Evolutionary conservation across 2,113 vertebrate species (phyloP), one percentile per base, ranked within the genome.

Genomic region (Lophochroa leadbeateri): DNA sequence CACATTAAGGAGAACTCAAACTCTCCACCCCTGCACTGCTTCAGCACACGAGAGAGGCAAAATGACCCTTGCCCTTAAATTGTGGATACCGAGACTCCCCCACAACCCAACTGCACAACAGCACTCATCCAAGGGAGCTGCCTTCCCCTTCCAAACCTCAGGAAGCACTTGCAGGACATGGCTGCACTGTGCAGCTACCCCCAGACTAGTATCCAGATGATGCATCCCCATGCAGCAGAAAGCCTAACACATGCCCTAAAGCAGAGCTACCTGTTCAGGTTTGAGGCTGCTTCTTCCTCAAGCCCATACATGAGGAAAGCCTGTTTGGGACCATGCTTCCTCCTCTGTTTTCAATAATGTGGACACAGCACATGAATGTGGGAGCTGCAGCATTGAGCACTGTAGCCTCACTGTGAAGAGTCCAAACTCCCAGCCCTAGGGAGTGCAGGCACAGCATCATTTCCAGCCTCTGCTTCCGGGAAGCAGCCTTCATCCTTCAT

Each of bases 381-480:
- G 39, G 47, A 83, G 6, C 9, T 55, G 10, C 28, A 63, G n/a
- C 1, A 1, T 11, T 25, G 57, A 81, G 8, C 24, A 41, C 33
- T 11, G 2, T 0, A 31, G 21, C 11, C 53, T 39, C 31, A 10
- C 21, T 60, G 58, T 37, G 29, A 31, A 39, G 23, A 3, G 9
- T 17, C 23, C 31, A n/a, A 68, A 57, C 1, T 7, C 29, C 33
- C n/a, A 76, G 55, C 17, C 7, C 6, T 1, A 13, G 46, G 25
- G 88, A 67, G 4, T 2, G 21, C 29, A 89, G 37, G 25, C 31
- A 23, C 35, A 91, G 80, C 20, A 60, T 16, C 39, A 31, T 29
- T 81, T 50, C 72, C 91, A 94, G 43, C 2, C 64, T 55, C 49
- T 82, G 52, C 82, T 86, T n/a, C 52, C 12, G 28, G 10, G 25